Base-by-base conservation (phyloP, 1,140 invertebrate genomes). In the Drosophila tani region DNA sequence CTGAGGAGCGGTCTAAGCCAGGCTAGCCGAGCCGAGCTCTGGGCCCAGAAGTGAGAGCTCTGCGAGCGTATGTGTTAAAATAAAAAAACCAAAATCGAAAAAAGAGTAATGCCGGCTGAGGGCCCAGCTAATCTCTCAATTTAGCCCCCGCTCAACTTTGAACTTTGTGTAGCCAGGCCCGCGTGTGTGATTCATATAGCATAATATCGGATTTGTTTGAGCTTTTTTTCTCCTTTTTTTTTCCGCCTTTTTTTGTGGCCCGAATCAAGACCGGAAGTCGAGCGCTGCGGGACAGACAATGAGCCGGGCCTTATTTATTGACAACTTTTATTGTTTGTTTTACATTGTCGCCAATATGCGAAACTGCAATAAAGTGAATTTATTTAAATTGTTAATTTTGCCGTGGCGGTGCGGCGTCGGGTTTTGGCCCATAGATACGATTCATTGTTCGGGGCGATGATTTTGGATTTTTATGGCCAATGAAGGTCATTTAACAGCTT, bases 381-480 rank as follows among this genome's bases (percentile, higher is more conserved):
- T 81, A 88, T 88, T 88, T 88, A 90, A 88, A 88, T 88, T 81
- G 81, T 76, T 73, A 82, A 90, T 88, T 88, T 81, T 57, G 71
- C 43, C 41, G 46, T 45, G 50, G 40, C 65, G 75, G 50, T 56
- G 57, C 43, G 63, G 29, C n/a, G 43, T 45, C 49, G 50, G 51
- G 70, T 68, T 82, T 82, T 79, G 51, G 57, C 60, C 83, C 80
- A 88, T 83, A 87, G 81, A 84, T 43, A 88, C 85, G 76, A 78
- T 70, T 84, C 77, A 84, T 88, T 88, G 83, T 88, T 87, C 46
- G 68, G 81, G 71, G 62, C 86, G 73, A 79, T 81, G 67, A 70
- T 81, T 90, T 88, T 67, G 73, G 81, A 81, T 81, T 90, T 87
- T 88, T 88, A 88, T 88, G 67, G 79, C 85, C 85, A 90, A 90